phyloP scores from a whole-genome alignment of 1,140 invertebrate genomes.

The Hycleus phaleratus region DNA sequence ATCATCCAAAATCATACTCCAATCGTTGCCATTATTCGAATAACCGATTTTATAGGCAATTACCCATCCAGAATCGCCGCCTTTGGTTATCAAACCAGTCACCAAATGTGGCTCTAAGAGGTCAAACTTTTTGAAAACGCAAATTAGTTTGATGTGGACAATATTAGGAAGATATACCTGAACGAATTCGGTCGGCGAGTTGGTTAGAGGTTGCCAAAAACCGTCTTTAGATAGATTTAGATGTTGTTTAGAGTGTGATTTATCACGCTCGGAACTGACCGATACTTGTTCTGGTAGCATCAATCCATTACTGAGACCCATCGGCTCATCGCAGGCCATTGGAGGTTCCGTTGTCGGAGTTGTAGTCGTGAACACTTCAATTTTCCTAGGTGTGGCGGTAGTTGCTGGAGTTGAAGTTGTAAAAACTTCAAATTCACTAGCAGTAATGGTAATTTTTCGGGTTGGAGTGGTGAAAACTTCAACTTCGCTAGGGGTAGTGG shows the following conservation, averaged over 20 bases:
- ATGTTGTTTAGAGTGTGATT: constrained; percentile 35
- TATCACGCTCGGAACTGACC: constrained; percentile 34
- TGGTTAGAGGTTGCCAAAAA: constrained; percentile 51
- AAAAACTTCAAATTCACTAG: constrained; percentile 56
- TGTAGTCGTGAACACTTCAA: neutral
- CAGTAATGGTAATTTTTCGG: neutral
- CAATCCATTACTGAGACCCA: constrained; percentile 54
- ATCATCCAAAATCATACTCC: constrained; percentile 59
- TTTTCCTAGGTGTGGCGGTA: constrained; percentile 23
- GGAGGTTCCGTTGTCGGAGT: neutral
- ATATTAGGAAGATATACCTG: no score
- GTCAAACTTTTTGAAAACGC: constrained; percentile 54
- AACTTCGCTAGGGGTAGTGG: constrained; percentile 36
- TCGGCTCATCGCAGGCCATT: constrained; percentile 48
- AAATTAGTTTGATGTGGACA: no score
- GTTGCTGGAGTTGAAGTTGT: constrained; percentile 51
- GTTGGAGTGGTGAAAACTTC: constrained; percentile 67
- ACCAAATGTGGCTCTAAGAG: constrained; percentile 65
- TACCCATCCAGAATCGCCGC: constrained; percentile 62
- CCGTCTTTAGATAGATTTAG: constrained; percentile 41
- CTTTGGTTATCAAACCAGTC: constrained; percentile 70
- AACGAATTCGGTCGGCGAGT: constrained; percentile 51
- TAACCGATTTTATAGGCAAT: constrained; percentile 64
- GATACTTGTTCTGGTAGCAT: constrained; percentile 52
- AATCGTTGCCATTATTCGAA: constrained; percentile 59